Base-by-base conservation (phyloP, 2,888 invertebrate genomes). In the Halocaridina rubra region DNA sequence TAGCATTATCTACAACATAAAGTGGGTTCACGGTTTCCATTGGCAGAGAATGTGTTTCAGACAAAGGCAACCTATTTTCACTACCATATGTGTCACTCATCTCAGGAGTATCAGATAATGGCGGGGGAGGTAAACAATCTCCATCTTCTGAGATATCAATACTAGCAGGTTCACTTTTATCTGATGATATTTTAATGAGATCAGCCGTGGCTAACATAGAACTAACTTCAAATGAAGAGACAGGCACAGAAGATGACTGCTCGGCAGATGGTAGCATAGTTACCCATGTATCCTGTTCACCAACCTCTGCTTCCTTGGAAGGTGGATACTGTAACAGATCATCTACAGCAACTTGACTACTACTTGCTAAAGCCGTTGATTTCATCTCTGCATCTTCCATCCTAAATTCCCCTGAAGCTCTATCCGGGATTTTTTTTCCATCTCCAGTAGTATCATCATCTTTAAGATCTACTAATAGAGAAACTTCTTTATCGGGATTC, bases 21-120 rank as follows among this genome's bases (percentile, higher is more conserved):
- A 84, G 78, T 39, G 82, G 82, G 24, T 84, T 84, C 1, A 84
- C 64, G n/a, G 82, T 84, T 59, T 84, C 82, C 27, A 72, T 77
- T 8, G 82, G 82, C 5, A 71, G 82, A 29, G 10, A 32, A 7
- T 61, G 61, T 39, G 72, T 71, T 69, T 69, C 69, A n/a, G 69
- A 19, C 32, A 69, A n/a, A 69, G 69, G 69, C 30, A 29, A 16
- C 8, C 27, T n/a, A 69, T 22, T n/a, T 19, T 69, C 30, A 27
- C 30, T 32, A 29, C 69, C 69, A n/a, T 29, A 69, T 29, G 19
- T 22, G 30, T 69, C 69, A 16, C 29, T 10, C 32, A 13, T 29
- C 30, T 69, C 32, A 16, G 69, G 69, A 69, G 29, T 69, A 8
- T 29, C 19, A n/a, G 32, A 29, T 69, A 19, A 30, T 16, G 69